Base-by-base conservation (phyloP, 2,797 vertebrate genomes). In the Siniperca undulata region DNA sequence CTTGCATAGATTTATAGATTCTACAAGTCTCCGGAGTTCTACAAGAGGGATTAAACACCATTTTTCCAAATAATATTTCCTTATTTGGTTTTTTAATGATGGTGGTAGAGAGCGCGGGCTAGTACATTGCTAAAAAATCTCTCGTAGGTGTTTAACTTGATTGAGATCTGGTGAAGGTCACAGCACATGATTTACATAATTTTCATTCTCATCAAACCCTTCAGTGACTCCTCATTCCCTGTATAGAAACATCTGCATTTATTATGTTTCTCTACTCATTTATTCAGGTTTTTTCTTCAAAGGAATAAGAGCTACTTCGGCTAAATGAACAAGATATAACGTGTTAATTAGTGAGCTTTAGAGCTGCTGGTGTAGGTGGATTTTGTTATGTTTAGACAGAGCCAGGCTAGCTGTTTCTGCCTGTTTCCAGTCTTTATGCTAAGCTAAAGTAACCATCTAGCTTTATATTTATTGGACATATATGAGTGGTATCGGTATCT, bases 151-250 rank as follows among this genome's bases (percentile, higher is more conserved):
- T 42, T 67, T 50, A 42, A 42, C 1, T 65, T 6, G 14, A 8
- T 70, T 40, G 2, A 73, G 60, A 40, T 66, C 22, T 38, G 36
- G 16, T 70, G 20, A 55, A 61, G 61, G 27, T 13, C 22, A 7
- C 4, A 70, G 36, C 24, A 68, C 66, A 56, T 64, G 13, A 72
- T 75, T 77, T 36, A 73, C 20, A 78, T 78, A 2, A 40, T 73
- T 77, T 58, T 30, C 13, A 46, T 73, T 77, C 58, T 46, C 13
- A 58, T 76, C 7, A 50, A 72, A 56, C 14, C 53, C 19, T 38
- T 53, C 11, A 38, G 4, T 48, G 56, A 52, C 14, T 27, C 55
- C 7, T 65, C 20, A 13, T 30, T 72, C 42, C 11, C 17, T 30
- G 17, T 2, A 20, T 14, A 19, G n/a, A 72, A 50, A 20, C 19